Percentiles rank a stretch among this genome's conserved stretches.
Evolutionary conservation across 2,888 invertebrate species (phyloP).

Genomic region (Calephelis perditalis): DNA sequence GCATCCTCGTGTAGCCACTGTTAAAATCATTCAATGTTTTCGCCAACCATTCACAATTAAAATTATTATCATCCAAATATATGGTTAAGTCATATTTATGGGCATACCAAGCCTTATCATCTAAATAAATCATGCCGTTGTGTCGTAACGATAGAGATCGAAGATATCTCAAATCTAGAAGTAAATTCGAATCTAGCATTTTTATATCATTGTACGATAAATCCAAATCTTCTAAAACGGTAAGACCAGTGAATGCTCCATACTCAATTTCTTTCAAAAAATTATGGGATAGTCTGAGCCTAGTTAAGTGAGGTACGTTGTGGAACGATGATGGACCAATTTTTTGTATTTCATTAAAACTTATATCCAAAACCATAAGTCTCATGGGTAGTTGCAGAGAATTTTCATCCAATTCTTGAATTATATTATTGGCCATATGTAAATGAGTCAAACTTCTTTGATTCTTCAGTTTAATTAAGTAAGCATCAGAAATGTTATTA

Average conservation of each 20-base stretch:
- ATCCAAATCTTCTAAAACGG: conserved; percentile 39
- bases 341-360: conserved; percentile 43
- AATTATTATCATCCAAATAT: conserved; percentile 54
- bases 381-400: conserved; percentile 48
- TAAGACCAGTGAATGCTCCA: conserved; percentile 52
- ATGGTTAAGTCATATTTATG: conserved; percentile 47
- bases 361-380: conserved; percentile 47
- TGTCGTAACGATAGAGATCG: conserved; percentile 45
- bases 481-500: conserved; percentile 51
- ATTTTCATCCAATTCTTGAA: conserved; percentile 40
- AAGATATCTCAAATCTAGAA: conserved; percentile 52
- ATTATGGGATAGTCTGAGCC: conserved; percentile 51
- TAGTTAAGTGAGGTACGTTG: conserved; percentile 40
- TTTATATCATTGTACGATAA: conserved; percentile 45
- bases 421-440: conserved; percentile 51
- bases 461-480: conserved; percentile 42
- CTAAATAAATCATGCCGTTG: conserved; percentile 45
- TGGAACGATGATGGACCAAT: conserved; percentile 54
- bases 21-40: conserved; percentile 49
- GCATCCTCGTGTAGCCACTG: conserved; percentile 57
- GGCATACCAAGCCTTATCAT: conserved; percentile 51
- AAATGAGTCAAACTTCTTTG: conserved; percentile 45
- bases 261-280: conserved; percentile 44
- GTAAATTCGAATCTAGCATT: not conserved
- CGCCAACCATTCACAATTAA: conserved; percentile 58